These are phyloP conservation scores for Nettapus auritus DNA, from an alignment of 2,113 vertebrate species.

Conservation along the genomic window DNA sequence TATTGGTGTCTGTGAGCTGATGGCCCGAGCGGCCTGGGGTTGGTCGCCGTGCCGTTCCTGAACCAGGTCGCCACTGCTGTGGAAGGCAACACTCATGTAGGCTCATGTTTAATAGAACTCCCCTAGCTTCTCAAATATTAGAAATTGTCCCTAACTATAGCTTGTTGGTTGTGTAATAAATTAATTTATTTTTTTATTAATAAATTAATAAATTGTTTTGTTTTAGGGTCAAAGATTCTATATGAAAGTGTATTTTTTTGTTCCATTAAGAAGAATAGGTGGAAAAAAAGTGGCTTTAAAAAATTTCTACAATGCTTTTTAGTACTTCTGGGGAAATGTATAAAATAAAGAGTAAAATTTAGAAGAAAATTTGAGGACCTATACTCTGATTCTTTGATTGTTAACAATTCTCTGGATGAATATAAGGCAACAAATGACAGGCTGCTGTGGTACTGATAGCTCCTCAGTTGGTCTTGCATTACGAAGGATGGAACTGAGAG, in stretches of 20 bases:
- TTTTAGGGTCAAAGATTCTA: not conserved
- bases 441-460: not conserved
- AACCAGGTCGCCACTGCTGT: no score
- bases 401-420: not conserved
- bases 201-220: no score
- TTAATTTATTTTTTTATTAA: no score
- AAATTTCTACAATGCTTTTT: not conserved
- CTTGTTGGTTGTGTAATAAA: not conserved
- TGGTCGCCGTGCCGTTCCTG: no score
- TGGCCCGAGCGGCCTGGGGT: no score
- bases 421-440: not conserved
- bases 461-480: not conserved
- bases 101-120: not conserved
- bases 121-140: not conserved
- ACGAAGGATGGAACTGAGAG: not conserved
- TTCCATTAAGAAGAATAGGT: not conserved
- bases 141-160: not conserved
- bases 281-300: not conserved
- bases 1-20: no score
- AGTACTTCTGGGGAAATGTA: not conserved
- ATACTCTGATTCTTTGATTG: not conserved
- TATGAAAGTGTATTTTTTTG: not conserved
- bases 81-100: no score
- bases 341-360: not conserved
- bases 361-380: not conserved